Conservation (phyloP, 1,140 invertebrate genomes). For the Zaprionus nigranus region DNA sequence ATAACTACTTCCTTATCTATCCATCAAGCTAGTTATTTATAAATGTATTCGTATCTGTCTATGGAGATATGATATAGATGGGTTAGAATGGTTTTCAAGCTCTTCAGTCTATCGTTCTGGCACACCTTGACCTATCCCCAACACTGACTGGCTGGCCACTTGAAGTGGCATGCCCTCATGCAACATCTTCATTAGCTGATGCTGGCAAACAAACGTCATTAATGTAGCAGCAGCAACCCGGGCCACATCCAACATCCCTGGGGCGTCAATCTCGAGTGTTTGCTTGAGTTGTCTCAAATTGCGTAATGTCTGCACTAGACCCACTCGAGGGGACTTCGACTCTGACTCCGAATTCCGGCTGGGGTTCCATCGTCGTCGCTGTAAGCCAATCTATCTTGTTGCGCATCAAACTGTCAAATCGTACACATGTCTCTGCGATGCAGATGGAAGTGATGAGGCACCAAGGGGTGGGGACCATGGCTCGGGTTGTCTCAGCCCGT, state of each 20-base stretch:
- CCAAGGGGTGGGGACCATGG: neutral
- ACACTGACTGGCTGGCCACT: slow-evolving; percentile 17
- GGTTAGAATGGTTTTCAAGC: no score
- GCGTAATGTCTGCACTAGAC: slow-evolving; percentile 67
- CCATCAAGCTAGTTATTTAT: no score
- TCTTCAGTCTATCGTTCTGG: neutral
- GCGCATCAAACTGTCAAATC: slow-evolving; percentile 75
- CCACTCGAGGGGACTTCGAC: slow-evolving; percentile 27
- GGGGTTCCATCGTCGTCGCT: slow-evolving; percentile 30
- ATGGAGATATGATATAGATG: no score
- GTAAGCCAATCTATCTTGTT: slow-evolving; percentile 72
- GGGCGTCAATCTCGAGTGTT: slow-evolving; percentile 55
- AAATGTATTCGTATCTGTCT: no score
- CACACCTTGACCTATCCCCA: slow-evolving; percentile 47
- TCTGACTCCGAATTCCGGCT: slow-evolving; percentile 11
- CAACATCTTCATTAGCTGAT: slow-evolving; percentile 52
- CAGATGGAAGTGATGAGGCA: neutral
- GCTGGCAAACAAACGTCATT: slow-evolving; percentile 37
- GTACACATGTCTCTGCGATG: slow-evolving; percentile 57
- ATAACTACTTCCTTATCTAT: neutral
- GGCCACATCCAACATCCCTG: slow-evolving; percentile 25
- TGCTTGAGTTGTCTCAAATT: slow-evolving; percentile 76
- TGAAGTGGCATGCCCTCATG: slow-evolving; percentile 24
- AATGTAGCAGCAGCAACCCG: slow-evolving; percentile 43
- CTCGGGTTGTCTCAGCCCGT: neutral